These are phyloP conservation scores for Neoascia interrupta DNA, from an alignment of 2,888 invertebrate genomes.

Conservation along the genomic window DNA sequence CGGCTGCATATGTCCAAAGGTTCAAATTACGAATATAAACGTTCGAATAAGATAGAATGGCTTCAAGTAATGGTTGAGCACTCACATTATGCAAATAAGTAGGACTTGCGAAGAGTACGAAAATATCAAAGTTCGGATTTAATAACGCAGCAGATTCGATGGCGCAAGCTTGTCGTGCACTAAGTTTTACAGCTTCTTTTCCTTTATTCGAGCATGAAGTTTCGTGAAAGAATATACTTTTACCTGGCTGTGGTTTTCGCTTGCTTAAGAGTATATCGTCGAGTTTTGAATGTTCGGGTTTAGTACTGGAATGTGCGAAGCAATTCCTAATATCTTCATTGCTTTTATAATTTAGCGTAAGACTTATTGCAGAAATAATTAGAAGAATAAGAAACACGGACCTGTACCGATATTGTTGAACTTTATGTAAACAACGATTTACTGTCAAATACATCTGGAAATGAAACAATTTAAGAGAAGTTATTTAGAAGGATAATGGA, in stretches of 20 bases:
- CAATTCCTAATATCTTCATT: conserved; percentile 72
- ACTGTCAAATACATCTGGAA: conserved; percentile 52
- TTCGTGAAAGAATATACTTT: conserved; percentile 79
- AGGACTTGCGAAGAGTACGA: conserved; percentile 76
- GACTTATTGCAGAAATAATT: conserved; percentile 66
- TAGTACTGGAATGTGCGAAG: conserved; percentile 71
- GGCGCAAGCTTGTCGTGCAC: conserved; percentile 77
- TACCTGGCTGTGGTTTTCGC: conserved; percentile 74
- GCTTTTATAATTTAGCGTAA: conserved; percentile 68
- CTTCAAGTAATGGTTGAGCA: conserved; percentile 71
- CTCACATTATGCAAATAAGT: conserved; percentile 70
- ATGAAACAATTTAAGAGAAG: neutral
- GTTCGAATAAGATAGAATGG: conserved; percentile 75
- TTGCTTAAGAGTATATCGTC: conserved; percentile 74
- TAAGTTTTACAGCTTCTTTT: conserved; percentile 70
- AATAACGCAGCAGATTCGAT: conserved; percentile 78
- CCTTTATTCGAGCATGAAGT: conserved; percentile 74
- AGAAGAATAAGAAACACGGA: conserved; percentile 72
- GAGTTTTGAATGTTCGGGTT: conserved; percentile 49
- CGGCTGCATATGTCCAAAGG: conserved; percentile 75
- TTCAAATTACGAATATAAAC: conserved; percentile 76
- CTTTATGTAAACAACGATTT: conserved; percentile 39
- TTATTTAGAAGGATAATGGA: too few relatives aligned
- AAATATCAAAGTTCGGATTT: conserved; percentile 77
- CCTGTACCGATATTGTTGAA: conserved; percentile 70